Evolutionary conservation across 2,888 invertebrate genomes (phyloP).

Genomic region (Leucania comma): DNA sequence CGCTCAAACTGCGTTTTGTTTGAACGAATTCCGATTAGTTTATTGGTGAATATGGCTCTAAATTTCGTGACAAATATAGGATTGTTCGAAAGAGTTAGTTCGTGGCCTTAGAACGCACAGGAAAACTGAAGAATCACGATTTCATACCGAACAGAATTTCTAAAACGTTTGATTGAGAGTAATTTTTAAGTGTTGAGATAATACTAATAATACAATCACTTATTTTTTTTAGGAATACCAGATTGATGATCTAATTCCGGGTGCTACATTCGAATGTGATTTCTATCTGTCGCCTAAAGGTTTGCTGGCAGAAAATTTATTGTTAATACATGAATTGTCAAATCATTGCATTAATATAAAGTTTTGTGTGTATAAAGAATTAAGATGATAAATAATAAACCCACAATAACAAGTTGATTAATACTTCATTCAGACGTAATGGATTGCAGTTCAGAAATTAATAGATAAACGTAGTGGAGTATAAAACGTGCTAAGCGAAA

Average conservation of each 20-base stretch:
- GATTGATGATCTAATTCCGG: neutral
- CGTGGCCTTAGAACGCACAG: neutral
- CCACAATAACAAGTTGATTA: slow-evolving; percentile 3
- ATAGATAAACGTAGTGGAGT: slow-evolving; percentile 54
- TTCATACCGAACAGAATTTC: neutral
- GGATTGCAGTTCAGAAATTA: slow-evolving; percentile 31
- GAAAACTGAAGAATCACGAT: too few relatives aligned
- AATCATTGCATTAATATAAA: too few relatives aligned
- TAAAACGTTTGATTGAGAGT: neutral
- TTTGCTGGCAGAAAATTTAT: too few relatives aligned
- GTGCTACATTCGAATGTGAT: too few relatives aligned
- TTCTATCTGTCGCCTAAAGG: too few relatives aligned
- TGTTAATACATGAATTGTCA: too few relatives aligned
- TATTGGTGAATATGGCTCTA: too few relatives aligned
- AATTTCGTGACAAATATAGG: neutral
- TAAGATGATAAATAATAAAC: neutral
- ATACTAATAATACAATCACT: too few relatives aligned
- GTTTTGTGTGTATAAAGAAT: too few relatives aligned
- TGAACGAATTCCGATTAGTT: too few relatives aligned
- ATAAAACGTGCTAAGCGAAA: slow-evolving; percentile 79
- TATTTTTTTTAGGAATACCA: neutral
- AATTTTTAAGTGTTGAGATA: neutral
- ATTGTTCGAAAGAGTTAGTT: neutral
- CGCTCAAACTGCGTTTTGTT: too few relatives aligned
- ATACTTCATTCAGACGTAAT: slow-evolving; percentile 3